Evolutionary conservation across 2,113 vertebrate species (phyloP), one percentile per base, ranked within the genome.

Genomic region (Poecilia latipinna): DNA sequence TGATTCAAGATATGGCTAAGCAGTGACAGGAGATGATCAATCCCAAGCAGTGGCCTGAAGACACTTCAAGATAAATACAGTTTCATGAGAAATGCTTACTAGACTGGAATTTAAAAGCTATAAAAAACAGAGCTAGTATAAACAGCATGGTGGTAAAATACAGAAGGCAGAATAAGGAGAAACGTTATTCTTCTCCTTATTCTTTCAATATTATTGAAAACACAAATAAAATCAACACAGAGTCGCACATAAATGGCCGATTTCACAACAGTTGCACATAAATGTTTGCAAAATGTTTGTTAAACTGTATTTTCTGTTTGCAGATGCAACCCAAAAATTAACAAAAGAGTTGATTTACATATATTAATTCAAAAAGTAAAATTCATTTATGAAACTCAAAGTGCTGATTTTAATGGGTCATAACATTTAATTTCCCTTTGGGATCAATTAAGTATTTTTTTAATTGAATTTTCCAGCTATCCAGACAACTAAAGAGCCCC

Each of bases 71-170:
- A 57, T 57, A 57, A 57, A 57, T 57, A 57, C 51, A 57, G 51
- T 57, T 57, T 57, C 51, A 57, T 57, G 51, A 57, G 51, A 57
- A 57, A 57, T 57, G 51, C 51, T 57, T 57, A 57, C 22, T 57
- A 10, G 51, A 57, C 51, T 57, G 51, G 51, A 57, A 57, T 57
- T 24, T 57, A 57, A 57, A 57, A n/a, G 51, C 51, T 11, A 24
- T 57, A 57, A 57, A 57, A 57, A 57, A 57, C 3, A 57, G 51
- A 57, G 51, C 22, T 24, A 8, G 51, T 57, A n/a, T 22, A 57
- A 57, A 57, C 51, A 57, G 51, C 24, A 24, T 57, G 10, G 8
- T 57, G 22, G 5, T n/a, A 57, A 57, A n/a, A 57, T n/a, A n/a
- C 0, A 57, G 22, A 57, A 57, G 22, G n/a, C 5, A 3, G 22